These are phyloP conservation scores for Varanus komodoensis DNA, from an alignment of 2,113 vertebrate species.

Conservation along the genomic window DNA sequence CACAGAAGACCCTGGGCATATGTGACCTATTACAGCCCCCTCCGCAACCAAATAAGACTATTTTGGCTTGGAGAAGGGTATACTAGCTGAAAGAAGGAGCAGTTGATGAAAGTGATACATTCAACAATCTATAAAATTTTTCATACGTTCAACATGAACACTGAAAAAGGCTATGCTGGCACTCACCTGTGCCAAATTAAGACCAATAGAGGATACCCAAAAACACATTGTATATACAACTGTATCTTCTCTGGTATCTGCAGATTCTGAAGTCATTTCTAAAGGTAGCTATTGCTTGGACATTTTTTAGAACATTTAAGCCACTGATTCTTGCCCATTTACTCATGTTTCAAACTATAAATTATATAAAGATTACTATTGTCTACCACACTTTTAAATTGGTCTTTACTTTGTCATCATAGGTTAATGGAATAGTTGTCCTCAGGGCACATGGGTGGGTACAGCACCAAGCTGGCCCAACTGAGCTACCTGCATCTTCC, in stretches of 20 bases:
- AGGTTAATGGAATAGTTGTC: not conserved
- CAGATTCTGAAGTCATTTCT: not conserved
- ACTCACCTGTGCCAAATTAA: not conserved
- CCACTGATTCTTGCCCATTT: not conserved
- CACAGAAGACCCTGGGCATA: not conserved
- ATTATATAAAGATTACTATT: not conserved
- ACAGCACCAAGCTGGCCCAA: not conserved
- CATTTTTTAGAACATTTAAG: not conserved
- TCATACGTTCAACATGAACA: not conserved
- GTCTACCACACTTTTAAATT: not conserved
- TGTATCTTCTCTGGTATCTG: not conserved
- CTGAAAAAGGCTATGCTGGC: not conserved
- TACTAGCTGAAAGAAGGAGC: not conserved
- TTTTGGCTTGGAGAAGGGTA: not conserved
- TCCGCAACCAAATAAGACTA: not conserved
- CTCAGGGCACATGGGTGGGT: not conserved
- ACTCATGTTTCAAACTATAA: not conserved
- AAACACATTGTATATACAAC: not conserved
- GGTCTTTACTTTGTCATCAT: not conserved
- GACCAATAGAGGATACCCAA: not conserved
- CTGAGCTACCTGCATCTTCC: not conserved
- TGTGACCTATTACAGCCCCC: not conserved
- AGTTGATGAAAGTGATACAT: not conserved
- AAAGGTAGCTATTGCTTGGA: not conserved
- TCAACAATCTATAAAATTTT: not conserved